Percentiles rank a stretch among this genome's conserved stretches.
Conservation (phyloP, 2,888 invertebrate genomes). For the Cryptocephalus primarius region DNA sequence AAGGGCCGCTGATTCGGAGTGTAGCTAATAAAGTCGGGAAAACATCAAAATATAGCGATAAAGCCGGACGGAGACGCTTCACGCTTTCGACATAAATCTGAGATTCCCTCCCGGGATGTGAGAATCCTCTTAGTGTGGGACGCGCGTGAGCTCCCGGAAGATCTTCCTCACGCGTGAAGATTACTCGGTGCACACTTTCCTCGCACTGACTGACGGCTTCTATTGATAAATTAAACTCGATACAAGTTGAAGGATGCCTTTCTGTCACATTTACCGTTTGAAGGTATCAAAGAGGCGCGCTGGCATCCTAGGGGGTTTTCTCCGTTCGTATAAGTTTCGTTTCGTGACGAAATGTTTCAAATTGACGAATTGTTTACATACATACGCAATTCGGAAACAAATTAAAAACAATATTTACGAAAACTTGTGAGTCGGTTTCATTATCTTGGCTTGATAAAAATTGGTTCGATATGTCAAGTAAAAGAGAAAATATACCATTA, state of each 20-base stretch:
- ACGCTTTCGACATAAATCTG: slow-evolving; percentile 36
- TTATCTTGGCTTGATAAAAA: too few species aligned
- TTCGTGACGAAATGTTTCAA: too few species aligned
- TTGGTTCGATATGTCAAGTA: too few species aligned
- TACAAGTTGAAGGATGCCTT: slow-evolving; percentile 9
- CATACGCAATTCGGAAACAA: too few species aligned
- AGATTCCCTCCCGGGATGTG: slow-evolving; percentile 27
- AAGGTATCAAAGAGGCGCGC: too few species aligned
- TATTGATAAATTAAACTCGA: slow-evolving; percentile 23
- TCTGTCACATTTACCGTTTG: too few species aligned
- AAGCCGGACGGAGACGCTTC: slow-evolving; percentile 31
- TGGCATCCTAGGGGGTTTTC: too few species aligned
- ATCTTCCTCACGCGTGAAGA: slow-evolving; percentile 27
- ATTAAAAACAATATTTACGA: too few species aligned
- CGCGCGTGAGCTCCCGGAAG: slow-evolving; percentile 29
- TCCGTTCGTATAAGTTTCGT: too few species aligned
- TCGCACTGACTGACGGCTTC: slow-evolving; percentile 10
- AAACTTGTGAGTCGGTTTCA: too few species aligned
- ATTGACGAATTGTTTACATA: too few species aligned
- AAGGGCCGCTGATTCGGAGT: background rate
- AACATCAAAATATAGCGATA: slow-evolving; percentile 34
- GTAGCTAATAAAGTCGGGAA: slow-evolving; percentile 24
- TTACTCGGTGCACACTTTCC: slow-evolving; percentile 18
- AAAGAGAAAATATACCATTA: too few species aligned
- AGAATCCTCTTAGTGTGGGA: slow-evolving; percentile 33